phyloP scores from a whole-genome alignment of 1,140 invertebrate species.

The Megathymus violae region DNA sequence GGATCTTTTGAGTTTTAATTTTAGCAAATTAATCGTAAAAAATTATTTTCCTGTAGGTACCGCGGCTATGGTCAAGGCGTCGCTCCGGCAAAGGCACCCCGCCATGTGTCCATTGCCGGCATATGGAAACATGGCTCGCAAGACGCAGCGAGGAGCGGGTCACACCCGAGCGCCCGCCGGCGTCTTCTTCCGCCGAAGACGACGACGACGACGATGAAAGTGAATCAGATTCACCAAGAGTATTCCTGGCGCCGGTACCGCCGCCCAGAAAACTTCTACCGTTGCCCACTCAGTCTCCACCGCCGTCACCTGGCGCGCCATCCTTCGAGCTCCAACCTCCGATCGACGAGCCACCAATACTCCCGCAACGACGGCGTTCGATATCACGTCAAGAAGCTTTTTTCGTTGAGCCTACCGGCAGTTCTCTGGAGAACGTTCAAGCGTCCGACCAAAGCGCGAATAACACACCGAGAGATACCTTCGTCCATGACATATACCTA shows the following conservation, averaged over 20 bases:
- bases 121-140: conserved; percentile 86
- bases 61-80: conserved; percentile 85
- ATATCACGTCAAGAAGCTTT: conserved; percentile 92
- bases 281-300: conserved; percentile 80
- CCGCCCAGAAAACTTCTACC: conserved; percentile 70
- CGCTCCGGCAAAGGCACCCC: conserved; percentile 86
- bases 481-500: conserved; percentile 90
- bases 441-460: conserved; percentile 83
- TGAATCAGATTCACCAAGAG: conserved; percentile 77
- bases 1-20: background rate
- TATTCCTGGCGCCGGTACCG: conserved; percentile 89
- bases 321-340: conserved; percentile 83
- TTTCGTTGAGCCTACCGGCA: conserved; percentile 88
- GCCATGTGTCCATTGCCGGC: conserved; percentile 87
- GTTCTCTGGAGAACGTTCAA: conserved; percentile 86
- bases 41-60: conserved; percentile 76
- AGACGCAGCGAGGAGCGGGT: conserved; percentile 81
- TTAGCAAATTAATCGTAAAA: background rate
- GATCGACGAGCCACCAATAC: conserved; percentile 69
- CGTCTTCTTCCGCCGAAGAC: conserved; percentile 82
- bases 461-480: conserved; percentile 81
- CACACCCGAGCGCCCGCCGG: conserved; percentile 75
- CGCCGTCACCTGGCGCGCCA: conserved; percentile 81
- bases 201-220: conserved; percentile 84
- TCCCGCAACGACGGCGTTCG: conserved; percentile 84